Base-by-base conservation (phyloP, 2,797 vertebrate species). In the Cottoperca gobio region DNA sequence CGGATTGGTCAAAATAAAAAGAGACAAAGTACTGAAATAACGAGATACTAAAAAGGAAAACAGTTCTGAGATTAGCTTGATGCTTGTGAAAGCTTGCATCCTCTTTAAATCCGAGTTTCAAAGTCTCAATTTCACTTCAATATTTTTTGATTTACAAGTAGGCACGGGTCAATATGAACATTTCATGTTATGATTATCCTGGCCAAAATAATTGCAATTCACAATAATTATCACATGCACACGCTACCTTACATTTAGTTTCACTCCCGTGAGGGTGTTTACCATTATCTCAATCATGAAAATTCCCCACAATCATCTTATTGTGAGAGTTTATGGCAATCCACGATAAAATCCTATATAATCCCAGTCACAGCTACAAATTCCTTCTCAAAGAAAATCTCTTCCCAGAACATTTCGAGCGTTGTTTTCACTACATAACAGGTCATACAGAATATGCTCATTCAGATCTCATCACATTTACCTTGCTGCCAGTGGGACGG, bases 401-500 rank as follows among this genome's bases (percentile, higher is more conserved):
- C 9, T 42, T 21, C 8, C 12, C 9, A 50, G 59, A 49, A 49
- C 23, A 45, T 45, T 35, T 33, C 17, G 6, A 42, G 14, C 19
- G 35, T 6, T 11, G 5, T 24, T 54, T 55, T 54, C 1, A 42
- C 16, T 35, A 19, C 46, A 19, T 39, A 39, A 66, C 8, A 53
- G 10, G 11, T 52, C 19, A 23, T 24, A 59, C 21, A 21, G 13
- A 17, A 14, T 24, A 59, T 26, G 3, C 16, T 1, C 0, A 28
- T 35, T 53, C 50, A 26, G 43, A 59, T 46, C 37, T 60, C 5
- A 4, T 13, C 26, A 64, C 54, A 96, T 95, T 93, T 91, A 99
- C 97, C 92, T 96, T 96, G 94, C 95, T 97, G 87, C 97, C 96
- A 75, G 95, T 91, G 76, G 97, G 95, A 75, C 94, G 94, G 76